Base-by-base conservation (phyloP, 2,888 invertebrate genomes). In the Strigamia crassipes region DNA sequence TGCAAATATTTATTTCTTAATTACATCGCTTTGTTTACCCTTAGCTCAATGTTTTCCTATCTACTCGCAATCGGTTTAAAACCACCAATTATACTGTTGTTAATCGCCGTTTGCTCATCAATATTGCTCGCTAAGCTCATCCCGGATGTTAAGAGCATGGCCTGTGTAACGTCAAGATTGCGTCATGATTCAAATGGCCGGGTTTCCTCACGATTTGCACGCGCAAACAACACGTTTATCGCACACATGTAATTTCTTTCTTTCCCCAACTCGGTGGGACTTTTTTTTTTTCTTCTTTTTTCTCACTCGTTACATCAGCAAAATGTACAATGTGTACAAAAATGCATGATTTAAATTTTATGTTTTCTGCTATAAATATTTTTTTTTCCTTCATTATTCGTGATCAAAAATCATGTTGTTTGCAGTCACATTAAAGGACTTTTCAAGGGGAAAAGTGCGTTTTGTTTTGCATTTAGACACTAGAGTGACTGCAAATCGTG, bases 401-500 rank as follows among this genome's bases (percentile, higher is more conserved):
- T 56, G 56, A 56, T 56, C 56, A 56, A 56, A 21, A 56, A 56
- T 56, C 56, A 56, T 56, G 56, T 56, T 56, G 56, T 56, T 56
- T 56, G 56, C 21, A 56, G 18, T 56, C 56, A 56, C 56, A 56
- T 56, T 46, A 56, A 56, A 56, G 56, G 56, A 18, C 56, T 56
- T 56, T 56, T 56, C 18, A 56, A 56, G 56, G 56, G 56, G 56
- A 56, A 56, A 56, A 56, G 56, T 56, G 56, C 56, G 56, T 56
- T 56, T 56, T 56, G 56, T 56, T 56, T 56, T 56, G 56, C 56
- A 56, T 56, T 56, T 56, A 56, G 56, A n/a, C 56, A 21, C 56
- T 56, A 56, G 56, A 56, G 56, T 56, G 56, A 56, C 56, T 56
- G 56, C 56, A 56, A 56, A 56, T 56, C 56, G 56, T 56, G 56